phyloP scores from a whole-genome alignment of 2,888 invertebrate genomes.

The Limnephilus lunatus region DNA sequence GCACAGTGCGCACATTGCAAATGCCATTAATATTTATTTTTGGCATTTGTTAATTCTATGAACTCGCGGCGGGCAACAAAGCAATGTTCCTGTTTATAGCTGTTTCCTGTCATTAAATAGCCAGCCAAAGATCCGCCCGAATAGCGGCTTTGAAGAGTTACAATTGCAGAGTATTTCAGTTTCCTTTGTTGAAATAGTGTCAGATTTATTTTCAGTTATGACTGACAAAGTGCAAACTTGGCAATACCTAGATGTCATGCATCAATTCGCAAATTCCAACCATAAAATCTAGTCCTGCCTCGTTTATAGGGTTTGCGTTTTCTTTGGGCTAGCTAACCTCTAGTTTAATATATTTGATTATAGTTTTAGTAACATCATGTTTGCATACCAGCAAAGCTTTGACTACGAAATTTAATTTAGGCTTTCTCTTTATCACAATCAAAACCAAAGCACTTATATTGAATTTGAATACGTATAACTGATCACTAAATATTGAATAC shows the following conservation, averaged over 20 bases:
- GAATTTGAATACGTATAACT: neutral
- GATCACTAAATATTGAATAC: too few relatives aligned
- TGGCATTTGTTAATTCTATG: neutral
- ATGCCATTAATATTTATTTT: neutral
- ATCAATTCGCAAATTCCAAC: too few relatives aligned
- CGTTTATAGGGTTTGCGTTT: too few relatives aligned
- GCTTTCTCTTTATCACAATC: too few relatives aligned
- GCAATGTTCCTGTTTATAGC: slow-evolving; percentile 10
- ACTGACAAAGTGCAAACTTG: neutral
- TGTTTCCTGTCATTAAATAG: slow-evolving; percentile 47
- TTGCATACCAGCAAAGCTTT: too few relatives aligned
- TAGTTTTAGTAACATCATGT: too few relatives aligned
- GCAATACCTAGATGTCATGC: neutral
- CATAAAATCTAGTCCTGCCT: too few relatives aligned
- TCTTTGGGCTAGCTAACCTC: too few relatives aligned
- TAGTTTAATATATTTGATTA: too few relatives aligned
- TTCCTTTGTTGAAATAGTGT: neutral
- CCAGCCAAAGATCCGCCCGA: slow-evolving; percentile 15
- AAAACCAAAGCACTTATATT: too few relatives aligned
- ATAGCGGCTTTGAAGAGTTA: slow-evolving; percentile 22
- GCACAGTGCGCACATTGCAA: neutral
- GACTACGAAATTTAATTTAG: too few relatives aligned
- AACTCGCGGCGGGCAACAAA: neutral
- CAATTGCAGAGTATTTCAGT: neutral
- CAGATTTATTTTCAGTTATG: neutral